Evolutionary conservation across 2,113 vertebrate genomes (phyloP), one percentile per base, ranked within the genome.

Genomic region (Poeciliopsis prolifica): DNA sequence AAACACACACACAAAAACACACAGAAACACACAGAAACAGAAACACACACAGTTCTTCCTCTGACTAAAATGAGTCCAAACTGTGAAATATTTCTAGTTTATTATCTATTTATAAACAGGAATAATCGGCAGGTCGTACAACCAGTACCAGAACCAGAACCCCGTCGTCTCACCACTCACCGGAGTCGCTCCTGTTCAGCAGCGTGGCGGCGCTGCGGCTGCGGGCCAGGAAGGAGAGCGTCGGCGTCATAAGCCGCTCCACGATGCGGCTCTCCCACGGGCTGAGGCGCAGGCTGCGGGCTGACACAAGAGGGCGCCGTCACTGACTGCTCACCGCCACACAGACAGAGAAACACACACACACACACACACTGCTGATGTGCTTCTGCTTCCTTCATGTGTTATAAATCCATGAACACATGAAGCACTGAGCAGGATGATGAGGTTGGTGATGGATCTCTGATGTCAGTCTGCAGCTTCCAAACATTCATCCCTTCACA

Each of bases 261-360:
- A 99, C 98, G 12, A 99, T 99, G 82, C 96, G 96, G 91, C 96
- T 98, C 94, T 99, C 98, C 97, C 97, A 98, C 0, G 98, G 95
- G 74, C 97, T 99, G 82, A 99, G 95, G 76, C 96, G 97, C 78
- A 97, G 88, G 83, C 97, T 98, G 85, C 98, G 95, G 92, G 97
- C 98, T 99, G 91, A 87, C 83, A 92, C 73, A 70, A 87, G 85
- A 90, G 72, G 81, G 87, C 63, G 22, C 75, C 2, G 80, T 94
- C 48, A 94, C 73, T 58, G 72, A 68, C 60, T 0, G 17, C 66
- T 70, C 10, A 61, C 2, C 19, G 44, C 9, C 17, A 7, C 51
- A 64, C 10, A 37, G 10, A 37, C 35, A 37, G 10, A 37, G 10
- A 37, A 0, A 35, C 33, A 35, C 33, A 35, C 33, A 33, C 33